Evolutionary conservation across 2,113 vertebrate species (phyloP), one percentile per base, ranked within the genome.

Genomic region (Sturnira hondurensis): DNA sequence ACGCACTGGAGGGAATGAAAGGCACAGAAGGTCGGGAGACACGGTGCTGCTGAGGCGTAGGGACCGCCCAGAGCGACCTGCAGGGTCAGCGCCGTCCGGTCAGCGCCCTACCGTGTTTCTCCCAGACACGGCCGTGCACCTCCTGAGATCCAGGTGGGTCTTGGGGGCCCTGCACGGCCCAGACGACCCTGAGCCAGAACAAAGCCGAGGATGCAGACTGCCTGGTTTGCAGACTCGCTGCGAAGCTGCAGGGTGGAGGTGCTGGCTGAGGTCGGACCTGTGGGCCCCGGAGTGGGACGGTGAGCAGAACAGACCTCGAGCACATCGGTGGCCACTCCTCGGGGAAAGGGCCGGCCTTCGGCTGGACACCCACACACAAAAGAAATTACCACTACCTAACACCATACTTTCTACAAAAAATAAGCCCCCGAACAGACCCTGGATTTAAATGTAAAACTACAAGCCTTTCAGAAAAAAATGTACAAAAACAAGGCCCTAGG

Each of bases 51-150:
- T 13, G 58, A 5, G 58, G 58, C 24, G 41, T 17, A 47, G 31
- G 10, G 1, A 3, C 19, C 17, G 2, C 70, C 16, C 26, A 36
- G 24, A 16, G 17, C 0, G 36, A 9, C 7, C 43, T 58, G 0
- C 3, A 16, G 77, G 5, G 11, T 76, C 77, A 7, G 20, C 24
- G 43, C 50, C 0, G 13, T 5, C 45, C 67, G 5, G 2, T 26
- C 47, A 45, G 26, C 84, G 26, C 67, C 47, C 24, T 1, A 15
- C 7, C 3, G 11, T 1, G 6, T 47, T 58, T 22, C 56, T 9
- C 41, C 14, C 4, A 77, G 22, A 31, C 36, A 10, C 1, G 5
- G 5, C 45, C 58, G 54, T 17, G 28, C 9, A 7, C 3, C 28
- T 12, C 16, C 45, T 47, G 8, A 52, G n/a, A 24, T 68, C 38